Evolutionary conservation across 2,888 invertebrate species (phyloP), one percentile per base, ranked within the genome.

Genomic region (Caenorhabditis sulstoni): DNA sequence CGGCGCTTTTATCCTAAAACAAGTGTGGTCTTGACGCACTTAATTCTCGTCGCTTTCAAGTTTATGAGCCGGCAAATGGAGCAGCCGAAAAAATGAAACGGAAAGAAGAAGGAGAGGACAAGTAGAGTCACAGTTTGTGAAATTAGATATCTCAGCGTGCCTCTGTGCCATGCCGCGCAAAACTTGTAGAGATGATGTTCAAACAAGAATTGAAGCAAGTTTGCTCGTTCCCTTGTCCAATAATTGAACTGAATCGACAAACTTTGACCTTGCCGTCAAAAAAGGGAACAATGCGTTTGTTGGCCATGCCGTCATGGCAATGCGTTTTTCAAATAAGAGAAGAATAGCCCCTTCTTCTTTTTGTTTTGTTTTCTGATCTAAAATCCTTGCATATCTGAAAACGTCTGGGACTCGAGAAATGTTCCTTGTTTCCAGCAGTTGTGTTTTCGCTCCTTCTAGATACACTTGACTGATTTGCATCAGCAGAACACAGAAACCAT

Each of bases 141-240:
- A 71, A 71, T 57, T 47, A 71, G 71, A 71, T 71, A 71, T 62
- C 62, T 59, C 52, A 39, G 55, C 39, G 57, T 67, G 57, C 22
- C 39, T 20, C 16, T 23, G 49, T 23, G 49, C 47, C 49, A 37
- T 49, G 11, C 49, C 20, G 37, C 57, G 57, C 49, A 57, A 35
- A 67, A 53, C 65, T 65, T 53, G 22, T 45, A 57, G 47, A 49
- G 58, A 58, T 62, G 62, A 71, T 71, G 71, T 71, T 71, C 50
- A 47, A 45, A 53, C 41, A 57, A 39, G 57, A 53, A 35, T n/a
- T 35, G 4, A 29, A 2, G 14, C 52, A 29, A 52, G 52, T 52
- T 52, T 23, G 52, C 52, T 52, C 35, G 29, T 35, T 53, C 35
- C 35, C 35, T 41, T 14, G 7, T 41, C 41, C 11, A 8, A 11